Evolutionary conservation across 2,113 vertebrate species (phyloP).

Genomic region (Oncorhynchus mykiss): DNA sequence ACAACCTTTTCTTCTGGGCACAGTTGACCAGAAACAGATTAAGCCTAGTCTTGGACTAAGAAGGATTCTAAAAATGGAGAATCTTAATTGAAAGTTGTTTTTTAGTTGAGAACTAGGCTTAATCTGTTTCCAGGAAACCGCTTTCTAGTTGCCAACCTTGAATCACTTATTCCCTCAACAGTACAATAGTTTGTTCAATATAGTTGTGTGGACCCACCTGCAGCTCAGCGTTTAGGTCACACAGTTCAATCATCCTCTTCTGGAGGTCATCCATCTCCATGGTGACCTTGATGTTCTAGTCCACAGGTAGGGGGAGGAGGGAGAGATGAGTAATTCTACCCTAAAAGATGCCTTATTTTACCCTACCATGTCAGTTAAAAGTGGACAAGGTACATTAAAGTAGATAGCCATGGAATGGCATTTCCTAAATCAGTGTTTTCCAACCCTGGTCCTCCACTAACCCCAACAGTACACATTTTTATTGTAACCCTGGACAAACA

Average conservation of each 20-base stretch:
- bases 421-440: background rate
- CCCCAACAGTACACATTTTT: too few relatives aligned
- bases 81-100: too few relatives aligned
- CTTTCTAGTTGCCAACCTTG: too few relatives aligned
- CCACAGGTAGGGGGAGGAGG: background rate
- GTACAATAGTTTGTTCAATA: too few relatives aligned
- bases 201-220: slow-evolving; percentile 72
- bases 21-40: too few relatives aligned
- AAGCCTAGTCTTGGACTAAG: too few relatives aligned
- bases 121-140: too few relatives aligned
- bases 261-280: slow-evolving; percentile 80
- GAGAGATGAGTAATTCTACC: background rate
- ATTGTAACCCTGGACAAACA: too few relatives aligned
- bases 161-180: too few relatives aligned
- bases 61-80: too few relatives aligned
- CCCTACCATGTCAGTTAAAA: background rate
- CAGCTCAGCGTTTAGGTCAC: slow-evolving; percentile 70
- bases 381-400: background rate
- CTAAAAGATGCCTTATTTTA: background rate
- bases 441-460: too few relatives aligned
- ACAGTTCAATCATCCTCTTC: slow-evolving; percentile 79
- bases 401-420: background rate
- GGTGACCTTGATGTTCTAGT: slow-evolving; percentile 80
- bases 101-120: too few relatives aligned
- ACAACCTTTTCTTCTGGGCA: background rate